Evolutionary conservation across 2,113 vertebrate genomes (phyloP).

Genomic region (Calidris pygmaea): DNA sequence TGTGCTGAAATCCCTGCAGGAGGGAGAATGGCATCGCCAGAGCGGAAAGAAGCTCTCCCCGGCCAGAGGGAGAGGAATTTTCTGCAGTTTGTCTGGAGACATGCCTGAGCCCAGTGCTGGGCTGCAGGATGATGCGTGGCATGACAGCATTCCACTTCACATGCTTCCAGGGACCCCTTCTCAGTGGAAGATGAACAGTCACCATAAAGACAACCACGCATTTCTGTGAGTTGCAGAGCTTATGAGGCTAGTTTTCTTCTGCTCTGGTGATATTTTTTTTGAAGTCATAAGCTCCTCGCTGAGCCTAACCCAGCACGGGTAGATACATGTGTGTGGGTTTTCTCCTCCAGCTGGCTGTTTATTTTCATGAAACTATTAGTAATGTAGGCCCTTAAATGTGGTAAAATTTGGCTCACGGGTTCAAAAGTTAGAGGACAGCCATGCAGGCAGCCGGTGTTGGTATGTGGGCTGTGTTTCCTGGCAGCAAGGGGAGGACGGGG

Average conservation of each 20-base stretch:
- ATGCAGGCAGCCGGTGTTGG: background rate
- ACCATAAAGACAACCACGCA: rapidly evolving
- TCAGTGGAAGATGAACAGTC: background rate
- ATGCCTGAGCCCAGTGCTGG: background rate
- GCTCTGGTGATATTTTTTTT: background rate
- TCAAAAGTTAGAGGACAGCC: background rate
- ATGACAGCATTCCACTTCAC: background rate
- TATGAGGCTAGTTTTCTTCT: rapidly evolving
- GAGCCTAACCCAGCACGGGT: background rate
- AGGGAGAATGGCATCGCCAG: rapidly evolving
- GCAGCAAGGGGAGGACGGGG: rapidly evolving
- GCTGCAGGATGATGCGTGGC: rapidly evolving
- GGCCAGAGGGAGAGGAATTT: background rate
- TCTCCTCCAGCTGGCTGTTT: background rate
- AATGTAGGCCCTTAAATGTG: background rate
- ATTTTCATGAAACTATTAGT: background rate
- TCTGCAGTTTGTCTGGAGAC: background rate
- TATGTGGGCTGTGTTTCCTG: background rate
- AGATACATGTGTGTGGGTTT: rapidly evolving
- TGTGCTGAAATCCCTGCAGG: background rate
- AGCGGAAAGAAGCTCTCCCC: background rate
- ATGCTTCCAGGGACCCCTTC: rapidly evolving
- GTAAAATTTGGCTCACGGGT: background rate
- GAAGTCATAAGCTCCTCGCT: rapidly evolving
- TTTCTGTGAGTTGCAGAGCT: rapidly evolving